Conservation (phyloP, 1,140 invertebrate species). For the Meloidogyne floridensis region DNA sequence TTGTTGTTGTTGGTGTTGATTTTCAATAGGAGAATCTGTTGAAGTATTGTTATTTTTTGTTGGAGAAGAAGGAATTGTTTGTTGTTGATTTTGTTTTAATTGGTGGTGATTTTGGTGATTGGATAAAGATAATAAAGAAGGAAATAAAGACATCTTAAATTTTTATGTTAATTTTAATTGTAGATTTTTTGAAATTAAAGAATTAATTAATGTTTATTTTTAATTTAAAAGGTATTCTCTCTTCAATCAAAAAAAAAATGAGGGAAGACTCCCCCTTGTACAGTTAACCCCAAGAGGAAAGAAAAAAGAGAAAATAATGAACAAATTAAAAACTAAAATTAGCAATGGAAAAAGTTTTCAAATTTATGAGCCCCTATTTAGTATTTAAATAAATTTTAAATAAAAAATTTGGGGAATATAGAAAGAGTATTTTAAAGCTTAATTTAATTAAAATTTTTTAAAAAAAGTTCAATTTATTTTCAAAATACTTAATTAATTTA, state of each 20-base stretch:
- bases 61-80: conserved; percentile 3
- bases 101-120: conserved; percentile 6
- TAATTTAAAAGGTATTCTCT: not conserved
- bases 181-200: not conserved
- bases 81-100: not conserved
- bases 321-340: too few species aligned
- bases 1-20: not conserved
- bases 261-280: too few species aligned
- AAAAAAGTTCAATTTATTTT: conserved; percentile 1
- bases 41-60: conserved; percentile 8
- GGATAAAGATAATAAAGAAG: conserved; percentile 17
- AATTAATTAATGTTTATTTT: not conserved
- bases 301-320: too few species aligned
- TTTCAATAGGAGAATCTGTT: not conserved
- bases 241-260: too few species aligned
- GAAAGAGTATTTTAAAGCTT: not conserved
- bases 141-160: conserved; percentile 22
- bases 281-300: too few species aligned
- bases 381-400: not conserved
- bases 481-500: not conserved
- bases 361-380: too few species aligned
- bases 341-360: too few species aligned
- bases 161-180: not conserved
- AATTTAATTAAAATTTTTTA: not conserved
- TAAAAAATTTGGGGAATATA: not conserved